Percentiles rank a stretch among this genome's conserved stretches.
These are phyloP conservation scores for Anseranas semipalmata DNA, from an alignment of 2,113 vertebrate genomes.

Conservation along the genomic window DNA sequence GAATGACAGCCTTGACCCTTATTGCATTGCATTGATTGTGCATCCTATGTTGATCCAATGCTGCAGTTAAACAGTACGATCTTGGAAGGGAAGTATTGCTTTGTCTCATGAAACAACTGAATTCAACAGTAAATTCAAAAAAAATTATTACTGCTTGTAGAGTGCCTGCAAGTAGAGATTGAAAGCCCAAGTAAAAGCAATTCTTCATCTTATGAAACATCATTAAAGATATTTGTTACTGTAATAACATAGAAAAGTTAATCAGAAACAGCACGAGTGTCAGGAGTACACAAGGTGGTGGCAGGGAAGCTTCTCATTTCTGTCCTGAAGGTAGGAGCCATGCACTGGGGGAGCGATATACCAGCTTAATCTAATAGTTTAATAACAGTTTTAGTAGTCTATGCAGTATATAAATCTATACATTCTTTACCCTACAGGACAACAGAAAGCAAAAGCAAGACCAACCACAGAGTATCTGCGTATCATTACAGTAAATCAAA, in stretches of 20 bases:
- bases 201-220: neutral
- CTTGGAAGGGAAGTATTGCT: neutral
- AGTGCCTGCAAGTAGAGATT: neutral
- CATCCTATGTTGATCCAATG: neutral
- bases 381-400: neutral
- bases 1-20: neutral
- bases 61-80: neutral
- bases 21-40: neutral
- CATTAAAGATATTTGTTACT: constrained; percentile 19
- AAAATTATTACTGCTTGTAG: neutral
- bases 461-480: neutral
- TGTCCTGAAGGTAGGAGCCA: neutral
- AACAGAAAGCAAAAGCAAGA: neutral
- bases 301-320: neutral
- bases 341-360: neutral
- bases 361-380: neutral
- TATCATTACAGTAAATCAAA: neutral
- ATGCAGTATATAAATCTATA: neutral
- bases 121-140: neutral
- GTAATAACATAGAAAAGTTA: constrained; percentile 8
- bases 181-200: neutral
- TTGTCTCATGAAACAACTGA: neutral
- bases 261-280: neutral
- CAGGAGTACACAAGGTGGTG: neutral
- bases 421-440: neutral